Percentiles rank a stretch among this genome's conserved stretches.
Conservation (phyloP, 2,888 invertebrate species). For the Oeneis ivallda region DNA sequence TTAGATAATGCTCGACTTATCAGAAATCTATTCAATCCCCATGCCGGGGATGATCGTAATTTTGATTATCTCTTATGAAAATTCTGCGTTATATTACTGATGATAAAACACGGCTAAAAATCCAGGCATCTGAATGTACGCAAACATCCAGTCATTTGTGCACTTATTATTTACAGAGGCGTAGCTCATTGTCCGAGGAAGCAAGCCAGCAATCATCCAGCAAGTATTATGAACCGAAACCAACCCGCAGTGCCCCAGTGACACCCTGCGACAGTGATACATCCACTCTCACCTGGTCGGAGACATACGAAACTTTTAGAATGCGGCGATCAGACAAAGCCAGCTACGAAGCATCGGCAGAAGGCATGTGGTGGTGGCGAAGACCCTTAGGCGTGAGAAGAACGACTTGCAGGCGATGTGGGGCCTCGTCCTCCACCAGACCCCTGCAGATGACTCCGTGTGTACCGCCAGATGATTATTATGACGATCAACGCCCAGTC, state of each 20-base stretch:
- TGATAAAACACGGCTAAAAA: too few relatives aligned
- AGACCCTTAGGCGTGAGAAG: constrained; percentile 60
- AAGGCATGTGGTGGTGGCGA: constrained; percentile 62
- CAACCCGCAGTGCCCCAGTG: constrained; percentile 68
- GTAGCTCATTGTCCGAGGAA: constrained; percentile 69
- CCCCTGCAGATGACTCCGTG: constrained; percentile 66
- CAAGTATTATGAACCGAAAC: constrained; percentile 61
- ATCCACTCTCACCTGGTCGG: constrained; percentile 59
- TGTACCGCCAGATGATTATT: constrained; percentile 47
- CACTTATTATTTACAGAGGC: constrained; percentile 61
- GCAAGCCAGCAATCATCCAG: too few relatives aligned
- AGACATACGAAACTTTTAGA: constrained; percentile 36
- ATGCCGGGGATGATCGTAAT: too few relatives aligned
- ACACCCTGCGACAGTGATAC: constrained; percentile 74
- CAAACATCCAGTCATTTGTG: too few relatives aligned
- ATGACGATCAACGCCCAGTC: constrained; percentile 48
- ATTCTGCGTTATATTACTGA: too few relatives aligned
- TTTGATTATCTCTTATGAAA: too few relatives aligned
- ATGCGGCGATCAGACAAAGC: constrained; percentile 53
- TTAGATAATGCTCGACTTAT: too few relatives aligned
- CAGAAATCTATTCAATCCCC: too few relatives aligned
- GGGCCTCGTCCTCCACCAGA: constrained; percentile 62
- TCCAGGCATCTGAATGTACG: background rate
- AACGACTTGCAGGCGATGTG: constrained; percentile 60
- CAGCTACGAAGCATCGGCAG: constrained; percentile 52